Conservation (phyloP, 2,888 invertebrate genomes). For the Conops quadrifasciatus region DNA sequence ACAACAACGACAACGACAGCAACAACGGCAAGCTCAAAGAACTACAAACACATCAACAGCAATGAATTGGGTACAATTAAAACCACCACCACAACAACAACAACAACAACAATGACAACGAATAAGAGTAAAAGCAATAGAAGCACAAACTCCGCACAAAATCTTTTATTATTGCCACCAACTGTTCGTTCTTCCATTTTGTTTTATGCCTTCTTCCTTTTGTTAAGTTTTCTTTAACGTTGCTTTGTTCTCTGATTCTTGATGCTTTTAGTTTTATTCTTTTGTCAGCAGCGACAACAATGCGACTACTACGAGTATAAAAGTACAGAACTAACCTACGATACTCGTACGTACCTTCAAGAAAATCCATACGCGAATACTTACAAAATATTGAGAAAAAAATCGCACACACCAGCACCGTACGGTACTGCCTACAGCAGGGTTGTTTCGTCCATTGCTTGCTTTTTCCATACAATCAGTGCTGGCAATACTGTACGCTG, state of each 20-base stretch:
- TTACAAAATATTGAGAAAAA: neutral
- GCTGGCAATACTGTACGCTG: constrained; percentile 19
- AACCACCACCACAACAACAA: neutral
- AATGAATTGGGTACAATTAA: neutral
- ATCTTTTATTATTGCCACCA: constrained; percentile 3
- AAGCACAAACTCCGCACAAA: no score
- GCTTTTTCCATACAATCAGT: neutral
- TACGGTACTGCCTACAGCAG: neutral
- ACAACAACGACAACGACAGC: neutral
- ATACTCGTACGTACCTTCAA: constrained; percentile 9
- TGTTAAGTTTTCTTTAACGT: neutral
- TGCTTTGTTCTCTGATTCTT: neutral
- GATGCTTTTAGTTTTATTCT: neutral
- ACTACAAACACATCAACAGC: neutral
- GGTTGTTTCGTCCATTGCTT: neutral
- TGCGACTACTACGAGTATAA: no score
- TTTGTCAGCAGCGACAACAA: constrained; percentile 8
- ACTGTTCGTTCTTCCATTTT: neutral
- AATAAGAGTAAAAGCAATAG: no score
- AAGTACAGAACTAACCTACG: no score
- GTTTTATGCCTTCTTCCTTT: neutral
- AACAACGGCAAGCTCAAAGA: neutral
- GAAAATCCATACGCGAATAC: no score
- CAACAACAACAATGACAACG: neutral
- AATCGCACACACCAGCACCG: neutral